Evolutionary conservation across 2,888 invertebrate genomes (phyloP).

Genomic region (Mesorhabditis belari): DNA sequence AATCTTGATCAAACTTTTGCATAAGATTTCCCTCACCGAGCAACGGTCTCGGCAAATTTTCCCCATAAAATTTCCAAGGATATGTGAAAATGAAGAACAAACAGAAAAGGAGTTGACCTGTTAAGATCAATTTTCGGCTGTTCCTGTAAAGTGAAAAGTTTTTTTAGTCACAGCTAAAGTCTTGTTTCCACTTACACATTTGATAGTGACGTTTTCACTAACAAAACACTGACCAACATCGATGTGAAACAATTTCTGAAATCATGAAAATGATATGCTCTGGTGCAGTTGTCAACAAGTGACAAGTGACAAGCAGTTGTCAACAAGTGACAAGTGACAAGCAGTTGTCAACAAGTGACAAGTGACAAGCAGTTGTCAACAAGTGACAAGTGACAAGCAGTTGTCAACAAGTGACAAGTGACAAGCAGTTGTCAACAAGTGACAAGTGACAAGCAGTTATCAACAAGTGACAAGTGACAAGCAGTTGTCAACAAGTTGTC

Average conservation of each 20-base stretch:
- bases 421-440: not conserved
- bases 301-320: too few relatives aligned
- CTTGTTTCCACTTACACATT: not conserved
- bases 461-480: not conserved
- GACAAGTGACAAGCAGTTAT: not conserved
- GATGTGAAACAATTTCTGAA: not conserved
- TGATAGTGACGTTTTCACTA: not conserved
- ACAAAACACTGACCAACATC: not conserved
- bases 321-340: not conserved
- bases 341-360: not conserved
- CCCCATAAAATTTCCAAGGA: not conserved
- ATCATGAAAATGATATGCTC: too few relatives aligned
- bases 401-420: not conserved
- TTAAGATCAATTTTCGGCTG: not conserved
- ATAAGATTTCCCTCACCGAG: too few relatives aligned
- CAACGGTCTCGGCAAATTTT: not conserved
- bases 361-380: not conserved
- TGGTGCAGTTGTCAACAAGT: too few relatives aligned
- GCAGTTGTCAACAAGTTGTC: too few relatives aligned
- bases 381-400: not conserved
- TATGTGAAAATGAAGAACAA: not conserved
- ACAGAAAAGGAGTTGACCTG: not conserved
- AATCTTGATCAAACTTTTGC: not conserved
- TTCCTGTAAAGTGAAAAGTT: not conserved
- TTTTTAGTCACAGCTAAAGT: too few relatives aligned